A percentile compares a stretch with the other conserved stretches of the same genome.
Conservation (phyloP, 2,888 invertebrate genomes). For the Rotaria magnacalcarata region DNA sequence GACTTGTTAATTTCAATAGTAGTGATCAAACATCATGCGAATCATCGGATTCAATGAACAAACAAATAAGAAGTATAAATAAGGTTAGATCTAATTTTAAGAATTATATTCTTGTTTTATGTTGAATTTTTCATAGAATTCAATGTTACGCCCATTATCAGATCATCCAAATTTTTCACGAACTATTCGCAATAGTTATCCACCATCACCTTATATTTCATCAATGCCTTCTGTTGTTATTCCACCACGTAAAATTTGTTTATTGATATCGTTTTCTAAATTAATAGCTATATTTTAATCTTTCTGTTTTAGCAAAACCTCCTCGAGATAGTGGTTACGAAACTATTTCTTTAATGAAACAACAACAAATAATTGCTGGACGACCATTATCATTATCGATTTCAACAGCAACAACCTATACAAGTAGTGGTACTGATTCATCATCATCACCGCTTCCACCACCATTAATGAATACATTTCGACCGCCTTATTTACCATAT, state of each 20-base stretch:
- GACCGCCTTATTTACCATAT: neutral
- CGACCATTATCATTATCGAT: constrained; percentile 17
- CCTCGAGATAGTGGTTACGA: constrained; percentile 22
- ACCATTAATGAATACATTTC: constrained; percentile 34
- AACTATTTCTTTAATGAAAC: neutral
- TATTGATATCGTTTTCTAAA: too few species aligned
- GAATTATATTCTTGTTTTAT: neutral
- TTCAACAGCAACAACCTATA: constrained; percentile 13
- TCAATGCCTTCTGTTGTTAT: constrained; percentile 20
- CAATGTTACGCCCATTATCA: neutral
- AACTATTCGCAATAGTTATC: constrained; percentile 14
- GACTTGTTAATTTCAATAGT: neutral
- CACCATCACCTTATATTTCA: constrained; percentile 12
- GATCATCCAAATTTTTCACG: constrained; percentile 6
- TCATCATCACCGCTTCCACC: constrained; percentile 18
- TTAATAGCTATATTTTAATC: too few species aligned
- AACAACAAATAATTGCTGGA: neutral
- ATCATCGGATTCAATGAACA: constrained; percentile 19
- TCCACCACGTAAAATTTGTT: neutral
- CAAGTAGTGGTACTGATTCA: constrained; percentile 26
- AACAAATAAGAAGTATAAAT: neutral
- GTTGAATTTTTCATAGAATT: neutral
- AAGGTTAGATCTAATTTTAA: neutral
- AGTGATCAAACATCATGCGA: constrained; percentile 24
- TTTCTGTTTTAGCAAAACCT: neutral